Conservation (phyloP, 2,888 invertebrate species). For the Epinotia bilunana region DNA sequence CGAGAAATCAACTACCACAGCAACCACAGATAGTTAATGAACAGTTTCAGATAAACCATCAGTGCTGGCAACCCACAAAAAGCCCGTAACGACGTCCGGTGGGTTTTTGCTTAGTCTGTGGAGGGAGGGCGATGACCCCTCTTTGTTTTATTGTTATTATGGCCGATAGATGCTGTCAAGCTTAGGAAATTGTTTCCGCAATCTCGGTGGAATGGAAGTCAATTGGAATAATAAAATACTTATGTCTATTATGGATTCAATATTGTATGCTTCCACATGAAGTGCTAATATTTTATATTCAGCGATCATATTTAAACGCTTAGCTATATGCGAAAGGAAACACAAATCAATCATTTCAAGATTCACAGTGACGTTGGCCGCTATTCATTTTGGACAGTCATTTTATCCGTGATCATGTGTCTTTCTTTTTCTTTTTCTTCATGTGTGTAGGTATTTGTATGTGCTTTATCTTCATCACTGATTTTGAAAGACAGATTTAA, state of each 20-base stretch:
- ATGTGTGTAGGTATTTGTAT: too few relatives aligned
- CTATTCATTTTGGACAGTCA: too few relatives aligned
- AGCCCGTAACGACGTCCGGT: conserved; percentile 45
- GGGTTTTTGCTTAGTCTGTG: conserved; percentile 42
- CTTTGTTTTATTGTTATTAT: conserved; percentile 35
- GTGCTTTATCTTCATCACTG: too few relatives aligned
- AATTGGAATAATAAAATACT: conserved; percentile 1
- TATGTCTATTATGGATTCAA: not conserved
- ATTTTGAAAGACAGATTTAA: too few relatives aligned
- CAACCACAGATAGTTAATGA: conserved; percentile 41
- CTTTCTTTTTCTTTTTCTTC: too few relatives aligned
- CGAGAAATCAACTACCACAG: conserved; percentile 17
- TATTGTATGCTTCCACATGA: not conserved
- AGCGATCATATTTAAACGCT: not conserved
- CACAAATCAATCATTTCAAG: too few relatives aligned
- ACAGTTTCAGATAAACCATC: conserved; percentile 39
- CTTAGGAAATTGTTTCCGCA: conserved; percentile 26
- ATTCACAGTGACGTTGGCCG: too few relatives aligned
- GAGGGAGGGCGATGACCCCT: conserved; percentile 32
- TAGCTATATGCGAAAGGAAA: too few relatives aligned
- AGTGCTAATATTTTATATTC: not conserved
- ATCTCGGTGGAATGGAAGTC: not conserved
- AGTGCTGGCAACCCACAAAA: conserved; percentile 41
- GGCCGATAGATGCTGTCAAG: conserved; percentile 27
- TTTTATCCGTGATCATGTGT: too few relatives aligned